Evolutionary conservation across 2,888 invertebrate genomes (phyloP), one percentile per base, ranked within the genome.

Genomic region (Drosophila flavopinicola): DNA sequence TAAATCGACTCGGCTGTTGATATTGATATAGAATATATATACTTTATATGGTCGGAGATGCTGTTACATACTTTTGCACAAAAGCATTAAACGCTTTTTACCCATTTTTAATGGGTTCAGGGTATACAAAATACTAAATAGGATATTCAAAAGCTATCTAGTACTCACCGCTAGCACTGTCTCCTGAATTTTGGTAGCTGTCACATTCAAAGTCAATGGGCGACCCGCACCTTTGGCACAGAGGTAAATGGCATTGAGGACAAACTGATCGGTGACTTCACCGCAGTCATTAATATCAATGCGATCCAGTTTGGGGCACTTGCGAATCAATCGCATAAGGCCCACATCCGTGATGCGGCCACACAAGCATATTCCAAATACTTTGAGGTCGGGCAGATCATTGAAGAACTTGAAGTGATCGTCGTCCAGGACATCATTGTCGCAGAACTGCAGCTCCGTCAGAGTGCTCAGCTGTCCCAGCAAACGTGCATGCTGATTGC

Each of bases 361-460:
- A 37, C 83, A 84, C 33, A 47, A 65, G 1, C 53, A 47, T 15
- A 84, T 1, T 0, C 53, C 52, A 2, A 80, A 69, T 0, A 45
- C 3, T 24, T 59, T 56, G 3, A 84, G 48, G 9, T 38, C 6
- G 1, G 13, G 37, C 6, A 84, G 48, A 1, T 86, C 74, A 23
- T 74, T 80, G 35, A 84, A 76, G 17, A 69, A 68, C 48, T 63
- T 60, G 6, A 84, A 74, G 20, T 84, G 85, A 33, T 67, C 74
- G 17, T 84, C 86, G n/a, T 76, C 78, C 1, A 84, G 58, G 3
- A 70, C 20, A 37, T 85, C 80, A 10, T 86, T 84, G 17, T 70
- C 69, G 17, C 52, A 42, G 56, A 66, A 78, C 6, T 66, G 61
- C 23, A 84, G 10, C 15, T 86, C 76, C 35, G 24, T 48, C 1